Base-by-base conservation (phyloP, 2,797 vertebrate genomes). In the Geotria australis region DNA sequence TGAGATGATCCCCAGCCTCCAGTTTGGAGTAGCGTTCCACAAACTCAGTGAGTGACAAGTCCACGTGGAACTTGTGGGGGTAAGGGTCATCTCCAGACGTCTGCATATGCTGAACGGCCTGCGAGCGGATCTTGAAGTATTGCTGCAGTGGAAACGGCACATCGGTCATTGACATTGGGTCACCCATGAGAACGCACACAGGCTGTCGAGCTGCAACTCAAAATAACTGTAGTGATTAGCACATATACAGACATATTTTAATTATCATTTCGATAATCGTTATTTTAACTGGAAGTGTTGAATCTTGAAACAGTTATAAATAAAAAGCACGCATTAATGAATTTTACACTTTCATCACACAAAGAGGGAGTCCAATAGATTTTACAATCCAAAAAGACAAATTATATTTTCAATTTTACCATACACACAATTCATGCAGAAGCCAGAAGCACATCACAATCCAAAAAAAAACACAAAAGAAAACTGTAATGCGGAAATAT, bases 51-150 rank as follows among this genome's bases (percentile, higher is more conserved):
- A 96, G 81, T 0, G 85, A 84, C 47, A 85, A 10, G 60, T 89
- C 81, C 3, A 98, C 79, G 1, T 77, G 67, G 65, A 77, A 98
- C 66, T 98, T 98, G 72, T 98, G 91, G 10, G 91, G 89, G 67
- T 96, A 98, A 0, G 91, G 89, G 64, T 94, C 80, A 64, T 96
- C 80, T 1, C 15, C 68, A 9, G 70, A 83, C 62, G 74, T 72
- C 68, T 91, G 94, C 62, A 98, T 73, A 6, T 81, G 77, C 47
- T 84, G 77, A 64, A 98, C 57, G 10, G 84, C 84, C 61, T 88
- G 83, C 49, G 79, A 72, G 56, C 89, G 82, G 61, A 98, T 98
- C 74, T 86, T 91, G 68, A 70, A 95, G 68, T 98, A 98, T 96
- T 98, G 91, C 91, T 98, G 64, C 58, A 48, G 46, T 57, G 58